phyloP scores from a whole-genome alignment of 2,797 vertebrate genomes.

The Staurois parvus region DNA sequence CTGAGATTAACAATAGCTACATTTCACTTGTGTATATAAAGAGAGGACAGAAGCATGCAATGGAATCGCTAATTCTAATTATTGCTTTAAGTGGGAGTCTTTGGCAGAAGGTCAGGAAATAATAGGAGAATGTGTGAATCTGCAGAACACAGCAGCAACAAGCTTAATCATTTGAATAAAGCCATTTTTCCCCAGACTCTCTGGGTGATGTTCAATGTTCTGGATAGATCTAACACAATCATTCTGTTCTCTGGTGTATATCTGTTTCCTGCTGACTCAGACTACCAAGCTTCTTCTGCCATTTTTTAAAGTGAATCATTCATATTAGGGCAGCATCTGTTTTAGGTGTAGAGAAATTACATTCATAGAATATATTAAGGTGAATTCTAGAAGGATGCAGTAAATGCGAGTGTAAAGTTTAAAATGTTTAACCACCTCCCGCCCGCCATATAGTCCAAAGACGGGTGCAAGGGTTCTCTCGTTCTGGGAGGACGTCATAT shows the following conservation, averaged over 20 bases:
- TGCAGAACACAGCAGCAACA: slow-evolving; percentile 75
- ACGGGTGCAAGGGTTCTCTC: too few species aligned
- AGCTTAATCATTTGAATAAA: slow-evolving; percentile 85
- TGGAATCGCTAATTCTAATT: slow-evolving; percentile 83
- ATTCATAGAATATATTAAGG: slow-evolving; percentile 15
- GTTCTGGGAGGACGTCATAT: too few species aligned
- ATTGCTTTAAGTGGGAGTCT: slow-evolving; percentile 82
- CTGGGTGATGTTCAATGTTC: slow-evolving; percentile 80
- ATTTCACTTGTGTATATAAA: slow-evolving; percentile 76
- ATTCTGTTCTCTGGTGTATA: slow-evolving; percentile 82
- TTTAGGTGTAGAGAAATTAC: slow-evolving; percentile 27
- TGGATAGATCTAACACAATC: slow-evolving; percentile 84
- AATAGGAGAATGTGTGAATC: slow-evolving; percentile 84
- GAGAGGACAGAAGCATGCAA: slow-evolving; percentile 76
- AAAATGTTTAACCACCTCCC: background rate
- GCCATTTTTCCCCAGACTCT: slow-evolving; percentile 75
- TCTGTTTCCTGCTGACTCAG: slow-evolving; percentile 84
- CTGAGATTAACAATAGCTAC: slow-evolving; percentile 64
- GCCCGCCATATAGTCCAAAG: too few species aligned
- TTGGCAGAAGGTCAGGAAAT: slow-evolving; percentile 83
- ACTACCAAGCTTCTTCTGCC: slow-evolving; percentile 79
- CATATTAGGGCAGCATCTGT: slow-evolving; percentile 70
- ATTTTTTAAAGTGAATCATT: slow-evolving; percentile 80
- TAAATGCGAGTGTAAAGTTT: background rate
- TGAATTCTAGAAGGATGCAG: background rate